Base-by-base conservation (phyloP, 2,113 vertebrate species). In the Parotia lawesii region DNA sequence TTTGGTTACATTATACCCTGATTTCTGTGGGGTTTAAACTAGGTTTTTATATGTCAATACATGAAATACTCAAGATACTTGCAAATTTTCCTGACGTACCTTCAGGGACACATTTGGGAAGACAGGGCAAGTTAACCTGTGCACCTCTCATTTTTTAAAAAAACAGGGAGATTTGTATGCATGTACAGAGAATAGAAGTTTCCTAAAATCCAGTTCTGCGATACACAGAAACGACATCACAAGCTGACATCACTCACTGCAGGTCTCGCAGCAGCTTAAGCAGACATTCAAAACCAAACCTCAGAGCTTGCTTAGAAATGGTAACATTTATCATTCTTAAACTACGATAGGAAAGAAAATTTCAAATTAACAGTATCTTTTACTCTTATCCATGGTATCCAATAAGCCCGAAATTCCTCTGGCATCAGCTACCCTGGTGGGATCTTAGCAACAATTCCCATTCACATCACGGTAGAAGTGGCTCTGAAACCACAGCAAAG, bases 401-500 rank as follows among this genome's bases (percentile, higher is more conserved):
- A 70, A 37, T 27, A 74, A 83, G 53, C 45, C 61, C 6, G 2
- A 57, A 90, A 95, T 79, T 37, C 66, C 85, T 78, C 89, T 72
- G 77, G 72, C n/a, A 4, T 38, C 27, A 54, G 67, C 35, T 31
- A 73, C 22, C 29, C 9, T 1, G 4, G 57, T 9, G 24, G 94
- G 92, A 84, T 35, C 54, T 93, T 57, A 42, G 44, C 38, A 90
- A 71, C 35, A 48, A 82, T 45, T 71, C 53, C 71, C 67, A 72
- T 60, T 94, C 85, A 88, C 84, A 81, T 83, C 78, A 83, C 0
- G 0, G 87, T 60, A 87, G 90, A 95, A 97, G 96, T 14, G 82
- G 89, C 72, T 89, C 96, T 54, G 85, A 96, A 95, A 96, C 94
- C 95, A 94, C 7, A 95, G 97, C 64, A 87, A 69, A 92, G 29